These are phyloP conservation scores for Monoplex corrugatus DNA, from an alignment of 2,888 invertebrate genomes.

Conservation along the genomic window DNA sequence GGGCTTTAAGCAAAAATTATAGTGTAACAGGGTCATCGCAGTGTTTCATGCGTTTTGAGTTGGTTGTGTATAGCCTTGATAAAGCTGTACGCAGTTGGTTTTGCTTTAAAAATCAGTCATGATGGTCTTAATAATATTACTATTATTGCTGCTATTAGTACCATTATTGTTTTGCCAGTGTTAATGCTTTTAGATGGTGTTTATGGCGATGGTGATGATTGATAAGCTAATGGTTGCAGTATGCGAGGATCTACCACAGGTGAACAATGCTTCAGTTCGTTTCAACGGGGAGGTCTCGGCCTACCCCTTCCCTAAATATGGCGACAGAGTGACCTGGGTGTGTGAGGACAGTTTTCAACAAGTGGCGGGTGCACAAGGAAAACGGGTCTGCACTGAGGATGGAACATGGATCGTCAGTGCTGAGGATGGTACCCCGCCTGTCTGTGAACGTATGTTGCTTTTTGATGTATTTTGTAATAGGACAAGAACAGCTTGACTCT, in stretches of 20 bases:
- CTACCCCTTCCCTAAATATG: constrained; percentile 1
- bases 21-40: too few relatives aligned
- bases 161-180: too few relatives aligned
- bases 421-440: neutral
- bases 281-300: neutral
- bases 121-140: neutral
- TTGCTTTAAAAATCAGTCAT: too few relatives aligned
- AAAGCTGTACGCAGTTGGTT: too few relatives aligned
- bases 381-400: neutral
- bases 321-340: neutral
- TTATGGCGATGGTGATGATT: neutral
- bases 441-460: neutral
- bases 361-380: neutral
- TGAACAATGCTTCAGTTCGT: neutral
- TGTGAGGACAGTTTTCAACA: neutral
- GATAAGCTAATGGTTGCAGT: neutral
- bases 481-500: too few relatives aligned
- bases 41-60: too few relatives aligned
- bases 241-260: neutral
- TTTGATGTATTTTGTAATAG: neutral
- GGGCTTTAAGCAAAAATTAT: too few relatives aligned
- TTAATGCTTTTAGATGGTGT: neutral
- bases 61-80: too few relatives aligned
- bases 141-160: neutral
- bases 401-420: neutral